Evolutionary conservation across 2,797 vertebrate species (phyloP).

Genomic region (Cyprinella venusta): DNA sequence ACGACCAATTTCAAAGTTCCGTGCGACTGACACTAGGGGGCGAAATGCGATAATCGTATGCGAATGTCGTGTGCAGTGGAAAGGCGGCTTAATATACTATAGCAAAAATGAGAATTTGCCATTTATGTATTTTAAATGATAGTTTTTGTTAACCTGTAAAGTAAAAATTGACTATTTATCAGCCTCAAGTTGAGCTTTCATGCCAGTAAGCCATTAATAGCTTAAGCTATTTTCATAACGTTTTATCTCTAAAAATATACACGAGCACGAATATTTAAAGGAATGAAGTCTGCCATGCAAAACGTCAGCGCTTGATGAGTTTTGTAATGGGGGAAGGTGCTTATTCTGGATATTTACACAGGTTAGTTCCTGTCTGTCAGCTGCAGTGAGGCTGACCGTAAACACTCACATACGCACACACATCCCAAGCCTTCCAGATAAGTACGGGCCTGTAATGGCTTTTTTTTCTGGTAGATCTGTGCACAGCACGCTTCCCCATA

Average conservation of each 20-base stretch:
- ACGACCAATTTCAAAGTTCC: too few species aligned
- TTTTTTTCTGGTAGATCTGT: slow-evolving; percentile 42
- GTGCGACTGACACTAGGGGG: too few species aligned
- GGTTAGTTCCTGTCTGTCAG: not conserved
- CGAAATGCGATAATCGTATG: too few species aligned
- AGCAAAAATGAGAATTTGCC: not conserved
- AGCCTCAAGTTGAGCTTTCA: not conserved
- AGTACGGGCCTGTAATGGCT: slow-evolving; percentile 43
- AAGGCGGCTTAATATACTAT: too few species aligned
- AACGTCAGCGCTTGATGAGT: not conserved
- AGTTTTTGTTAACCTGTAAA: not conserved
- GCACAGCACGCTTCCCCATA: slow-evolving; percentile 47
- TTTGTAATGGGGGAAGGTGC: not conserved
- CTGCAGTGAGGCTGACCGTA: not conserved
- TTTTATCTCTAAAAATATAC: not conserved
- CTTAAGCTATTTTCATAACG: not conserved
- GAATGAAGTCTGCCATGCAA: not conserved
- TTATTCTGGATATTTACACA: not conserved
- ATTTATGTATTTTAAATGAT: not conserved
- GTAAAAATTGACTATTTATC: not conserved
- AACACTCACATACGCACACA: not conserved
- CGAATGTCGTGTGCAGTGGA: too few species aligned
- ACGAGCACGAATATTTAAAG: not conserved
- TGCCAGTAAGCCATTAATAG: not conserved
- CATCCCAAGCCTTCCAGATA: slow-evolving; percentile 7